Base-by-base conservation (phyloP, 2,113 vertebrate genomes). In the Lophura nycthemera region DNA sequence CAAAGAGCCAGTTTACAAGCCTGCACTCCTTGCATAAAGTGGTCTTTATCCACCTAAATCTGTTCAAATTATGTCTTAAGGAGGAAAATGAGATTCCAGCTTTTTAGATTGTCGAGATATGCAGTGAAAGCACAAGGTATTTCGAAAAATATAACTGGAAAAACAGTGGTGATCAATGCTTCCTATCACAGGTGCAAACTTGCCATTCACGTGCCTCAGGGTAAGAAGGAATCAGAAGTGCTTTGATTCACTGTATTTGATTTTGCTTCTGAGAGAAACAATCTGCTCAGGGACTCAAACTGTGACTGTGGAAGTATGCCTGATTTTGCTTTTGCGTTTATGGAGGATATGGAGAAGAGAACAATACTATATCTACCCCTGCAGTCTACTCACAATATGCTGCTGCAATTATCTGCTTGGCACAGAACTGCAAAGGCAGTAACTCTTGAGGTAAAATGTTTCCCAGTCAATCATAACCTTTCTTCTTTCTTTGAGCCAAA, bases 251-350 rank as follows among this genome's bases (percentile, higher is more conserved):
- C 54, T 64, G 45, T 91, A 59, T 95, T 91, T 92, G 81, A 85
- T 94, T 91, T 92, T 7, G 7, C 64, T 89, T 95, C 91, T 74
- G 78, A 93, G 81, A 89, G 11, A 42, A 88, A 66, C 84, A 96
- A 63, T 92, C 89, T 95, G 91, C 89, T 90, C 63, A 83, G 92
- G 84, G 84, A 86, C 60, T 89, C 78, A 80, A 73, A 80, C 48
- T 80, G 48, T 89, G 87, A 79, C 2, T 1, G 81, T 76, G 34
- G 67, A 89, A 89, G 29, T 85, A 40, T 79, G 30, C 73, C 82
- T 88, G 71, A 73, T 70, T 93, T 89, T 63, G 42, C 36, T 60
- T 89, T 79, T 94, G 48, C 48, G 57, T 90, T 92, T 34, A 42
- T 29, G 67, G 72, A 84, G 36, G 27, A 54, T 70, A 64, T 13